phyloP scores from a whole-genome alignment of 2,888 invertebrate species.

The Harmothoe impar region DNA sequence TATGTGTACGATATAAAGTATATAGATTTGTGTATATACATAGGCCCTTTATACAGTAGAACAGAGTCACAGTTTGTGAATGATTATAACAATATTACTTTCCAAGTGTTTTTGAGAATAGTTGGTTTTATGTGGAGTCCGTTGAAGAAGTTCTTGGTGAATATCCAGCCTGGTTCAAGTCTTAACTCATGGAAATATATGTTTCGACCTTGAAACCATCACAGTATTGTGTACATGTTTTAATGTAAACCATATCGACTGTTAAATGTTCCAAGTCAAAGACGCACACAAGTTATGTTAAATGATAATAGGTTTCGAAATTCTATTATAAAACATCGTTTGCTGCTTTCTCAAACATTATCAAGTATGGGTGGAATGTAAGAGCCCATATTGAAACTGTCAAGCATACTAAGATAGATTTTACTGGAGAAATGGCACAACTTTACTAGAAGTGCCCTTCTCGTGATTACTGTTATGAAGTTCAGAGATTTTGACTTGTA shows the following conservation, averaged over 20 bases:
- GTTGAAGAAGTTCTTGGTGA: not conserved
- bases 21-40: conserved; percentile 39
- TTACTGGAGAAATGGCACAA: too few relatives aligned
- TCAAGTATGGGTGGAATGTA: too few relatives aligned
- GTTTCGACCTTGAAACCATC: conserved; percentile 26
- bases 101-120: not conserved
- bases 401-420: too few relatives aligned
- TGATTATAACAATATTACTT: conserved; percentile 25
- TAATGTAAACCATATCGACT: conserved; percentile 29
- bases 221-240: conserved; percentile 55
- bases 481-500: conserved; percentile 39
- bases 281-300: conserved; percentile 47
- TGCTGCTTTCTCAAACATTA: not conserved
- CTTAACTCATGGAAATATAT: not conserved
- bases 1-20: conserved; percentile 28
- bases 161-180: not conserved
- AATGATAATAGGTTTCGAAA: not conserved
- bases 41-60: conserved; percentile 6
- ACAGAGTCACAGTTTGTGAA: not conserved
- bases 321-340: not conserved
- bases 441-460: not conserved
- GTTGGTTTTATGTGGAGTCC: not conserved
- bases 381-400: too few relatives aligned
- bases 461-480: conserved; percentile 25
- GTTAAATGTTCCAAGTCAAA: conserved; percentile 46